Conservation (phyloP, 2,888 invertebrate species). For the Halictus ligatus region DNA sequence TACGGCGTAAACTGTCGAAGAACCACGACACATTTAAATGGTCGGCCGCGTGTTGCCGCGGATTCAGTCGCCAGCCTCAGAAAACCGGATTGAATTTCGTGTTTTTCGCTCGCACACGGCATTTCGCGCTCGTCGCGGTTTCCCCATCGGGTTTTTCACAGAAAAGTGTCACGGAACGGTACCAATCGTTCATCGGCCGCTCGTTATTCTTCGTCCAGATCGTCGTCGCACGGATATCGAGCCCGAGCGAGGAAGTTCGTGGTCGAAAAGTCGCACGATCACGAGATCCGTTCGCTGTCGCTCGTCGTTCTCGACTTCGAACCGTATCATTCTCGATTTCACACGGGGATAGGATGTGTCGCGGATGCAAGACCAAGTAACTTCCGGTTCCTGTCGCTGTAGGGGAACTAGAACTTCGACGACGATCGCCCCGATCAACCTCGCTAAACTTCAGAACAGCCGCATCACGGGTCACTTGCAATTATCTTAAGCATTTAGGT, state of each 20-base stretch:
- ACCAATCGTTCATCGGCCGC: background rate
- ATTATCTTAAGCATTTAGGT: background rate
- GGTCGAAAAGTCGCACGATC: background rate
- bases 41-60: slow-evolving; percentile 64
- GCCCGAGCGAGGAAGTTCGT: background rate
- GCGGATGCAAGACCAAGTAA: slow-evolving; percentile 57
- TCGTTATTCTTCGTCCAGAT: background rate
- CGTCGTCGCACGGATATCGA: background rate
- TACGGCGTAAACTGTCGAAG: slow-evolving; percentile 63
- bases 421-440: background rate
- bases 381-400: background rate
- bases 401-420: background rate
- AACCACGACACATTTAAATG: slow-evolving; percentile 76
- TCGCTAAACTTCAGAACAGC: background rate
- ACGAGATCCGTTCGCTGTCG: background rate
- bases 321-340: background rate
- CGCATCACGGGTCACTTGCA: background rate
- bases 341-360: slow-evolving; percentile 38
- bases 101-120: background rate
- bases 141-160: background rate
- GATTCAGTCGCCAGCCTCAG: slow-evolving; percentile 71
- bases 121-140: background rate
- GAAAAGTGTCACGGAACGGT: background rate
- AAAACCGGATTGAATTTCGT: slow-evolving; percentile 53
- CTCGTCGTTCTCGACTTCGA: background rate